Base-by-base conservation (phyloP, 2,797 vertebrate species). In the Stomatorhinus walkeri region DNA sequence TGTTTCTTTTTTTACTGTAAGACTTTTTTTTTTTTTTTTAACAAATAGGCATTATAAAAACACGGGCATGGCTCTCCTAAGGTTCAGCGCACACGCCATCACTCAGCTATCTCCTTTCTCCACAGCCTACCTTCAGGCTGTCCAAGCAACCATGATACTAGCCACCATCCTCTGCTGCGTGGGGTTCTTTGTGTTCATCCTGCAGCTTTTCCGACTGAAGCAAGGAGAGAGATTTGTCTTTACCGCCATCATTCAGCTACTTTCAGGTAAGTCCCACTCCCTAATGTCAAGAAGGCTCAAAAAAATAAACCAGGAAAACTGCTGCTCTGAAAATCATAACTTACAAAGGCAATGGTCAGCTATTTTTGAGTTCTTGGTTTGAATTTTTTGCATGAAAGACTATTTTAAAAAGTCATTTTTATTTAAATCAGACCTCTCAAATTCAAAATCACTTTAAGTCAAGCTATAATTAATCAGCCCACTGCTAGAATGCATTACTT, bases 191-290 rank as follows among this genome's bases (percentile, higher is more conserved):
- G 93, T 97, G 92, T 99, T 99, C 93, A 93, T 99, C 92, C 96
- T 99, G 16, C 98, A 99, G 91, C 97, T 99, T 89, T 99, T 99
- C 96, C 96, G 96, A 87, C 96, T 99, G 90, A 97, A 98, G 91
- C 97, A 99, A 94, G 98, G 98, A 49, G 98, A 99, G 92, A 93
- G 98, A 93, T 99, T 99, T 83, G 92, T 98, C 88, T 94, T 99
- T 90, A 97, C 98, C 0, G 96, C 97, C 24, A 40, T 97, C 91
- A 96, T 99, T 90, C 97, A 99, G 93, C 95, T 99, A 10, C 40
- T 99, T 92, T 96, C 97, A 14, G 96, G 98, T 99, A 91, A 97
- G 98, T 97, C 19, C 89, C 49, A 9, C 64, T 14, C 46, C 36
- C 59, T 28, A 22, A 79, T 43, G 64, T 79, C 36, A 79, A 3